phyloP scores from a whole-genome alignment of 2,113 vertebrate species.

The Atrichornis clamosus region DNA sequence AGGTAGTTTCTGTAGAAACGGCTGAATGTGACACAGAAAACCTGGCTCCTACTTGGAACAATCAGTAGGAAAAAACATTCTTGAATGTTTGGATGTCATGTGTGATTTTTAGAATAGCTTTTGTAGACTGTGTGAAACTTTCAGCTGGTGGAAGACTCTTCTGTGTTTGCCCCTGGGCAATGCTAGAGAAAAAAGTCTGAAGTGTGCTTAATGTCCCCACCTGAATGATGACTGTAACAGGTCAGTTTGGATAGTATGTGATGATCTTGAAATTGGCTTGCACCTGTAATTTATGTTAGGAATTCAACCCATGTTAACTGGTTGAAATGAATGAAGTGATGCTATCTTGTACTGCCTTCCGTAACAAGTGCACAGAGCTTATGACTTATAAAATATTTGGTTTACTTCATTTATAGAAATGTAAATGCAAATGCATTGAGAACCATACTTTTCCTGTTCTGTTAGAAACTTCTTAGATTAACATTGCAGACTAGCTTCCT shows the following conservation, averaged over 20 bases:
- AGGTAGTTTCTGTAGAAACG: not conserved
- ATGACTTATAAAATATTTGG: not conserved
- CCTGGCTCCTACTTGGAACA: not conserved
- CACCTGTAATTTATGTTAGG: not conserved
- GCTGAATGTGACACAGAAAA: not conserved
- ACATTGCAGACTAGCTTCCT: not conserved
- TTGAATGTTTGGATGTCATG: not conserved
- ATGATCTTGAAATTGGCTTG: not conserved
- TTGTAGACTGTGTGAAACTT: not conserved
- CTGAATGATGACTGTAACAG: rapidly evolving
- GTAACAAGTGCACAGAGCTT: not conserved
- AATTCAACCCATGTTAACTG: not conserved
- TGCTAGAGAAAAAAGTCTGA: not conserved
- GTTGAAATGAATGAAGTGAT: not conserved
- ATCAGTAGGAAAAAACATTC: not conserved
- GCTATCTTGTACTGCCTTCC: not conserved
- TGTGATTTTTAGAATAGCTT: not conserved
- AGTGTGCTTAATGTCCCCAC: not conserved
- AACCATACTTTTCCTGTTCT: not conserved
- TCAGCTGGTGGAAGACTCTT: not conserved
- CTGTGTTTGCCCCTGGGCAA: not conserved
- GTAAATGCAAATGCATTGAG: not conserved
- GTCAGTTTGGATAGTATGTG: not conserved
- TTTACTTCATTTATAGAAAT: not conserved
- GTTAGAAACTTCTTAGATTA: not conserved